These are phyloP conservation scores for Phylloscopus trochiloides DNA, from an alignment of 2,113 vertebrate genomes.

Conservation along the genomic window DNA sequence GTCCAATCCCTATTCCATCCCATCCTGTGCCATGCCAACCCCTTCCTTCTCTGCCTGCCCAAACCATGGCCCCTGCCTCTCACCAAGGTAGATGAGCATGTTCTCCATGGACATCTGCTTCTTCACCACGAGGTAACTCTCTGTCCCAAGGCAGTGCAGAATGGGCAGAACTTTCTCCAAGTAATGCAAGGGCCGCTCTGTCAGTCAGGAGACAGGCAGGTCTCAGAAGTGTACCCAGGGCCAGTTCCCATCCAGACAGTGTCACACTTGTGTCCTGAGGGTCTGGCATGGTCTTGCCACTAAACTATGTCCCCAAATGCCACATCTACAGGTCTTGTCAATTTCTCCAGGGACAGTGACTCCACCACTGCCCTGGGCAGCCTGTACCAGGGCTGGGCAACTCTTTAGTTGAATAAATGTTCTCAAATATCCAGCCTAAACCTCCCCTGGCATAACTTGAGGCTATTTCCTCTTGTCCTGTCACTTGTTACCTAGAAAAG, in stretches of 20 bases:
- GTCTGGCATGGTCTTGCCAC: background rate
- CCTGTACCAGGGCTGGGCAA: background rate
- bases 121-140: conserved; percentile 89
- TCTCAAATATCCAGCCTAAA: background rate
- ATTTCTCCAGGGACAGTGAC: background rate
- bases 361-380: background rate
- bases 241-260: background rate
- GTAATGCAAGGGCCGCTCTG: conserved; percentile 91
- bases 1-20: background rate
- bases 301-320: background rate
- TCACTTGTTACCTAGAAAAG: background rate
- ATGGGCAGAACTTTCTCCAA: conserved; percentile 90
- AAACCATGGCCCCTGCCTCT: background rate
- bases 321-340: background rate
- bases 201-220: background rate
- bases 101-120: conserved; percentile 86
- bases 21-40: background rate
- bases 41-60: background rate
- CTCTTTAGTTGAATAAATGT: background rate
- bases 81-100: conserved; percentile 88
- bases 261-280: background rate
- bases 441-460: background rate
- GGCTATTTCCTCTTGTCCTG: background rate
- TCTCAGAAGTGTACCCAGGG: background rate
- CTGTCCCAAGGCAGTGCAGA: conserved; percentile 82